Percentiles rank a stretch among this genome's conserved stretches.
phyloP scores from a whole-genome alignment of 2,113 vertebrate species.

The Pundamilia nyererei region DNA sequence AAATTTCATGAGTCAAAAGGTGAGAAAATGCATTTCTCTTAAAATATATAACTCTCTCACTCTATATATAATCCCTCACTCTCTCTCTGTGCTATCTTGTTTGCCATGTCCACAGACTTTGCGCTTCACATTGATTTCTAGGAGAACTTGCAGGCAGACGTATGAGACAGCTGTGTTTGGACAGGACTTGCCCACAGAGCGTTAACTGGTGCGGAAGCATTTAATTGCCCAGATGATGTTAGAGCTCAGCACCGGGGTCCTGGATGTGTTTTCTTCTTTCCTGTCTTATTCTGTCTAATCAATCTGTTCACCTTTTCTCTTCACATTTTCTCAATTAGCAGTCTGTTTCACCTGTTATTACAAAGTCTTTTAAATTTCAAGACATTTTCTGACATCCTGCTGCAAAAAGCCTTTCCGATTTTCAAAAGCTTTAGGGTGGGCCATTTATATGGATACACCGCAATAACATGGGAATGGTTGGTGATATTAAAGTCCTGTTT shows the following conservation, averaged over 20 bases:
- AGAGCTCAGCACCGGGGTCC: not conserved
- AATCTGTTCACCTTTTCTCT: not conserved
- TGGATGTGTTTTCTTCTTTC: not conserved
- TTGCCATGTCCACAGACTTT: not conserved
- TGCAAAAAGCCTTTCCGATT: not conserved
- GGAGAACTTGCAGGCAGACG: not conserved
- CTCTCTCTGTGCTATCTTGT: not conserved
- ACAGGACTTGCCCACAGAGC: slow-evolving; percentile 12
- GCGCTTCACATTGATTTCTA: not conserved
- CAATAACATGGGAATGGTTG: no score
- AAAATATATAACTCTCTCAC: not conserved
- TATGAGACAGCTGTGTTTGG: slow-evolving; percentile 14
- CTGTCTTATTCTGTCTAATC: not conserved
- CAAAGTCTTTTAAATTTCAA: not conserved
- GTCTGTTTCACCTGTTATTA: not conserved
- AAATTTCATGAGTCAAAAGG: not conserved
- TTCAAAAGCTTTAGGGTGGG: not conserved
- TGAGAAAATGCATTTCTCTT: not conserved
- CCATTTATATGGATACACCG: no score
- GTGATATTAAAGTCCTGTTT: no score
- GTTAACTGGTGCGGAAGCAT: slow-evolving; percentile 50
- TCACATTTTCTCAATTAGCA: not conserved
- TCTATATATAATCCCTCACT: not conserved
- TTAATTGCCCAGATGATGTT: slow-evolving; percentile 49
- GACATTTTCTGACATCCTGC: not conserved